Conservation (phyloP, 1,140 invertebrate genomes). For the Drosophila nasuta region DNA sequence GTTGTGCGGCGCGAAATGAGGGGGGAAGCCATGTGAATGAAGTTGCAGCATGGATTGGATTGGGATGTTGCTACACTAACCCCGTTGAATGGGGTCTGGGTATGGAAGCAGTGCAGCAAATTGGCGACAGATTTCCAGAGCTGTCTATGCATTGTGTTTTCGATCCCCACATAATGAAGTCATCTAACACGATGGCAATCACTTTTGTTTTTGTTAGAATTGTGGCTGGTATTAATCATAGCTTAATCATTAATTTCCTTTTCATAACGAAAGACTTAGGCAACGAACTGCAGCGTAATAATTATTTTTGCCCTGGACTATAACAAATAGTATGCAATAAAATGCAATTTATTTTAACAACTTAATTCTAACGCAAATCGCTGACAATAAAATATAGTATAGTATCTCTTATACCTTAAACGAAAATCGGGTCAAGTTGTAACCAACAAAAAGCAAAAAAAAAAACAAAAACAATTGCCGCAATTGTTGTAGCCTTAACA, state of each 20-base stretch:
- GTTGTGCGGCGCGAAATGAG: not conserved
- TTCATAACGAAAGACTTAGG: slow-evolving; percentile 52
- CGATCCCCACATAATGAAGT: slow-evolving; percentile 53
- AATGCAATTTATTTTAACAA: slow-evolving; percentile 69
- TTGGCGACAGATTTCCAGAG: slow-evolving; percentile 70
- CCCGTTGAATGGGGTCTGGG: slow-evolving; percentile 39
- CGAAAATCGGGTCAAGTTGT: slow-evolving; percentile 69
- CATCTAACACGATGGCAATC: slow-evolving; percentile 49
- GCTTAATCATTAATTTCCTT: slow-evolving; percentile 68
- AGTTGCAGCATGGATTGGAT: slow-evolving; percentile 66
- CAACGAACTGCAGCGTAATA: slow-evolving; percentile 49
- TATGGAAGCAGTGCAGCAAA: slow-evolving; percentile 56
- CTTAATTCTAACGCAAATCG: slow-evolving; percentile 65
- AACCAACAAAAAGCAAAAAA: not conserved
- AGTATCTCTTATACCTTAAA: slow-evolving; percentile 41
- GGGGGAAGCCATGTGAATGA: slow-evolving; percentile 64
- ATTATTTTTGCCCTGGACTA: slow-evolving; percentile 57
- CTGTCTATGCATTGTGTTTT: slow-evolving; percentile 44
- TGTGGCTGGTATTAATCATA: slow-evolving; percentile 77
- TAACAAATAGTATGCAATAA: slow-evolving; percentile 52
- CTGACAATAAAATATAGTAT: slow-evolving; percentile 68
- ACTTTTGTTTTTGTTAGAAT: slow-evolving; percentile 54
- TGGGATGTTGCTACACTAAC: slow-evolving; percentile 70
- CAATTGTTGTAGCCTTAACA: slow-evolving; percentile 50
- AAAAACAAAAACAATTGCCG: slow-evolving; percentile 39